These are phyloP conservation scores for Poeciliopsis prolifica DNA, from an alignment of 2,113 vertebrate species.

Conservation along the genomic window DNA sequence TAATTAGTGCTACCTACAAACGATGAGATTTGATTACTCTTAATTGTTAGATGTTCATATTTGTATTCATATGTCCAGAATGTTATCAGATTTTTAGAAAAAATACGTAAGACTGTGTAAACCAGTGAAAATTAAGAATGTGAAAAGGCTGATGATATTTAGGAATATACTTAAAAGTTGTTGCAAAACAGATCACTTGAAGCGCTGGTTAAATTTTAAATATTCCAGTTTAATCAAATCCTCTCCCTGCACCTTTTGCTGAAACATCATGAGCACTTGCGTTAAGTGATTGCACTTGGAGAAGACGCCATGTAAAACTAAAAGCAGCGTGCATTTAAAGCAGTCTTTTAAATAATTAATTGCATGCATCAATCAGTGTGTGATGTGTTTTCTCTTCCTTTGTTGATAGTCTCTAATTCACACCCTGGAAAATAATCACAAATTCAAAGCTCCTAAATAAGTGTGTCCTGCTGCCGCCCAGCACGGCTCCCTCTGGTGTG, in stretches of 20 bases:
- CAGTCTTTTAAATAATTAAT: slow-evolving; percentile 28
- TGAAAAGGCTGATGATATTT: not conserved
- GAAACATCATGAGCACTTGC: slow-evolving; percentile 1
- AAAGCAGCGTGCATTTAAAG: slow-evolving; percentile 35
- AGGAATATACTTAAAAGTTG: not conserved
- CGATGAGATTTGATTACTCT: no score
- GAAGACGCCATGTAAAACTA: slow-evolving; percentile 8
- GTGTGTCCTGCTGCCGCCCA: slow-evolving; percentile 56
- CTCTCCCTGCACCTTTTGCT: not conserved
- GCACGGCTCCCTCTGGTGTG: slow-evolving; percentile 64
- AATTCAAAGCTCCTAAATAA: slow-evolving; percentile 65
- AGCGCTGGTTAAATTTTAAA: not conserved
- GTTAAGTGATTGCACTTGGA: slow-evolving; percentile 15
- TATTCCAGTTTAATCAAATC: slow-evolving; percentile 16
- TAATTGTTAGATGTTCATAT: no score
- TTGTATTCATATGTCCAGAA: no score
- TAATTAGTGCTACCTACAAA: no score
- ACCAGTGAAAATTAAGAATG: not conserved
- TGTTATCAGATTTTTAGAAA: no score
- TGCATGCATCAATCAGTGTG: slow-evolving; percentile 55
- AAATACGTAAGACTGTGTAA: no score
- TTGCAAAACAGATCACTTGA: not conserved
- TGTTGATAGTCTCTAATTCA: slow-evolving; percentile 73
- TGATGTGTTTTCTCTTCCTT: slow-evolving; percentile 55
- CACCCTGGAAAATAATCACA: slow-evolving; percentile 70